Evolutionary conservation across 2,888 invertebrate genomes (phyloP).

Genomic region (Rhaphigaster nebulosa): DNA sequence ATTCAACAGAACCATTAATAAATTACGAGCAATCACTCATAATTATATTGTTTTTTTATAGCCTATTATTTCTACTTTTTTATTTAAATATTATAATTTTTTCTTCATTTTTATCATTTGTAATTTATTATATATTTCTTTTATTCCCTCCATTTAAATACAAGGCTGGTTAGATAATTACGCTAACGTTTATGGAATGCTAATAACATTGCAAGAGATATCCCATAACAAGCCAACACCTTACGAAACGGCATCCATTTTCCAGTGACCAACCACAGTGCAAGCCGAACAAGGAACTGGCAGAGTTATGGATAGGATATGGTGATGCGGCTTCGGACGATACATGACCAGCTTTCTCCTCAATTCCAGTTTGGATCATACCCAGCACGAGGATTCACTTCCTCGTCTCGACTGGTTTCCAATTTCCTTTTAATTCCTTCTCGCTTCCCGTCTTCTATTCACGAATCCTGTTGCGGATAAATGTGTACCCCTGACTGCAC

Average conservation of each 20-base stretch:
- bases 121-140: too few relatives aligned
- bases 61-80: too few relatives aligned
- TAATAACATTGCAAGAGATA: neutral
- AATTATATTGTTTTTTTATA: too few relatives aligned
- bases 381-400: neutral
- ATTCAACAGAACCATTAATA: too few relatives aligned
- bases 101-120: too few relatives aligned
- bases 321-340: neutral
- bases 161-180: neutral
- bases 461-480: neutral
- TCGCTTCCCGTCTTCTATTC: neutral
- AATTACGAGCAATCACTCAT: too few relatives aligned
- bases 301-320: neutral
- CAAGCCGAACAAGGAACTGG: neutral
- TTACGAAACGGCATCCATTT: neutral
- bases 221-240: neutral
- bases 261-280: neutral
- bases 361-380: neutral
- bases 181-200: neutral
- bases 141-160: neutral
- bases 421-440: conserved; percentile 40
- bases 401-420: conserved; percentile 30
- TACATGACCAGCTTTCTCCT: neutral
- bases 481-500: neutral
- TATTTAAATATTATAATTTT: too few relatives aligned